These are phyloP conservation scores for Pogonomyrmex barbatus DNA, from an alignment of 1,140 invertebrate species.

Conservation along the genomic window DNA sequence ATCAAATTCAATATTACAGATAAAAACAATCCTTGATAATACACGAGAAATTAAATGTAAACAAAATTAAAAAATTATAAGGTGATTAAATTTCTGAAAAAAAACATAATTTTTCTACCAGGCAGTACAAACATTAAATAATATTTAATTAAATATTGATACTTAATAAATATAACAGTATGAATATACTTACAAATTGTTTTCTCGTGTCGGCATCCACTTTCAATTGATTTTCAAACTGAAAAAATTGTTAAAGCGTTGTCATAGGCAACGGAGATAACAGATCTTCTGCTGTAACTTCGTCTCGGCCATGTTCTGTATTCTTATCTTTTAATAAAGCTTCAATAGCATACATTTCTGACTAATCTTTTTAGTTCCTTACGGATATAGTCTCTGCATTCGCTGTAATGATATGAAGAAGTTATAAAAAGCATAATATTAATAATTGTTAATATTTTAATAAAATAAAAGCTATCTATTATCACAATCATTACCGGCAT, in stretches of 20 bases:
- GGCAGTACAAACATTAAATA: not conserved
- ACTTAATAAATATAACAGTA: not conserved
- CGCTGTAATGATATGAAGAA: not conserved
- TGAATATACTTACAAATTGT: conserved; percentile 9
- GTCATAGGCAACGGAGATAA: too few species aligned
- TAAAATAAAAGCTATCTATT: not conserved
- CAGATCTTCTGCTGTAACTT: too few species aligned
- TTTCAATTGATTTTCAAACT: too few species aligned
- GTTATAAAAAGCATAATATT: not conserved
- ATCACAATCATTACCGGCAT: too few species aligned
- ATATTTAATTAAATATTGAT: too few species aligned
- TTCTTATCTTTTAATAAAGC: not conserved
- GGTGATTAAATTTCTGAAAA: not conserved
- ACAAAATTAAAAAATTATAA: not conserved
- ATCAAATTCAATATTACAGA: too few species aligned
- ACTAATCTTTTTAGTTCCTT: not conserved
- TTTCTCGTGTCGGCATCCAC: not conserved
- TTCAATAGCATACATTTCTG: not conserved
- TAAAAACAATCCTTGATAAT: not conserved
- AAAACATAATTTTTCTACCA: not conserved
- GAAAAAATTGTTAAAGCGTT: too few species aligned
- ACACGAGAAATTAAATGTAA: not conserved
- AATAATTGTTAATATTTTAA: not conserved
- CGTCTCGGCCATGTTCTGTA: not conserved
- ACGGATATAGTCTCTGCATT: not conserved